Evolutionary conservation across 2,888 invertebrate genomes (phyloP), one percentile per base, ranked within the genome.

Genomic region (Noctua janthina): DNA sequence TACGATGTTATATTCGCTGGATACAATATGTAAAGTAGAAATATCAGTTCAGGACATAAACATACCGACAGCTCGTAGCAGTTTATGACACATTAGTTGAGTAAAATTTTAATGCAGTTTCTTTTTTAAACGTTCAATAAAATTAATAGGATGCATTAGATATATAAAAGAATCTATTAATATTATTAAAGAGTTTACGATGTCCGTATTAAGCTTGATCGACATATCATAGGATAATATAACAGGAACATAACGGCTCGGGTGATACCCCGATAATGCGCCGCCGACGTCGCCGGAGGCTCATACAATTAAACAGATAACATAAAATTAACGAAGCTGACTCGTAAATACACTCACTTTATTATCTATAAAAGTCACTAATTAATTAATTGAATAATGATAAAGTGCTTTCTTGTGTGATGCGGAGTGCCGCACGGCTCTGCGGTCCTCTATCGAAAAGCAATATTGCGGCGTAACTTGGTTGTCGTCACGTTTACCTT

Each of bases 341-440:
- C 94, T 95, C 96, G 93, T 96, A 96, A 96, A 96, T 94, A 95
- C 92, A 92, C 92, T 94, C 92, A 92, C 91, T 96, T 96, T 96
- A 97, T 93, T 95, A 96, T 95, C 96, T 94, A 96, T 97, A 96
- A 97, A 96, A 93, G 96, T 95, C 96, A 95, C 93, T 95, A 94
- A 96, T 96, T 96, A 96, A 97, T 96, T 96, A 97, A 96, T 96
- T 96, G 95, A 93, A 93, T 94, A 95, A 96, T 96, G 96, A 96
- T 95, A 94, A 94, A 96, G 92, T 94, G 92, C 88, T 91, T 92
- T 94, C 92, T 92, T 93, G 88, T 94, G 90, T 91, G 93, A 92
- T 90, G 92, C 89, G 84, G 92, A 90, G 91, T 89, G 90, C 88
- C 75, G 72, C 59, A n/a, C 56, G 17, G 87, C 84, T 88, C 82